These are phyloP conservation scores for Ochlodes sylvanus DNA, from an alignment of 2,888 invertebrate species.

Conservation along the genomic window DNA sequence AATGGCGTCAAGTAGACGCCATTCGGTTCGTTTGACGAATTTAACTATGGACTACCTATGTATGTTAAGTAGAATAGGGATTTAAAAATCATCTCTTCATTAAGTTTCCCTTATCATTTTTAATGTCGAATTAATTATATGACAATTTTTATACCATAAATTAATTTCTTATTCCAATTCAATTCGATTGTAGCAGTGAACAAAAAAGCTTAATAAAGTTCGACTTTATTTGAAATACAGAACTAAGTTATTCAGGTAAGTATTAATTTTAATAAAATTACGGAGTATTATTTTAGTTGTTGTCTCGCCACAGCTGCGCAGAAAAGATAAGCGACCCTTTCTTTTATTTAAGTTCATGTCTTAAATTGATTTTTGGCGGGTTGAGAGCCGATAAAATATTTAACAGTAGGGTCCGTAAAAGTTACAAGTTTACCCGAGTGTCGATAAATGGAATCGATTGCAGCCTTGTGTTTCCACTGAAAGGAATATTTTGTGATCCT, in stretches of 20 bases:
- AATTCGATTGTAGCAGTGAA: too few relatives aligned
- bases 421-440: slow-evolving; percentile 54
- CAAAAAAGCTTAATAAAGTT: too few relatives aligned
- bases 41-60: too few relatives aligned
- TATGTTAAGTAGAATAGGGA: too few relatives aligned
- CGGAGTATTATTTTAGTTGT: slow-evolving; percentile 47
- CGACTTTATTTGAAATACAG: too few relatives aligned
- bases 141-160: too few relatives aligned
- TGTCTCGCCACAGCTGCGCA: slow-evolving; percentile 70
- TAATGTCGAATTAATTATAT: too few relatives aligned
- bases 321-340: slow-evolving; percentile 74
- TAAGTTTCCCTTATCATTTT: too few relatives aligned
- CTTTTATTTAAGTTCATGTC: slow-evolving; percentile 63
- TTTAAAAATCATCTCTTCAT: too few relatives aligned
- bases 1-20: too few relatives aligned
- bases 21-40: too few relatives aligned
- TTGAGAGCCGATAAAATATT: slow-evolving; percentile 68
- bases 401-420: slow-evolving; percentile 55
- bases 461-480: slow-evolving; percentile 39
- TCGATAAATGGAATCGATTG: slow-evolving; percentile 52
- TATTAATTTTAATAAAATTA: slow-evolving; percentile 43
- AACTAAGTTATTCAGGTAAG: neutral
- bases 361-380: slow-evolving; percentile 71
- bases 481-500: slow-evolving; percentile 29
- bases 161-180: too few relatives aligned